phyloP scores from a whole-genome alignment of 2,797 vertebrate species.

The Spondyliosoma cantharus region DNA sequence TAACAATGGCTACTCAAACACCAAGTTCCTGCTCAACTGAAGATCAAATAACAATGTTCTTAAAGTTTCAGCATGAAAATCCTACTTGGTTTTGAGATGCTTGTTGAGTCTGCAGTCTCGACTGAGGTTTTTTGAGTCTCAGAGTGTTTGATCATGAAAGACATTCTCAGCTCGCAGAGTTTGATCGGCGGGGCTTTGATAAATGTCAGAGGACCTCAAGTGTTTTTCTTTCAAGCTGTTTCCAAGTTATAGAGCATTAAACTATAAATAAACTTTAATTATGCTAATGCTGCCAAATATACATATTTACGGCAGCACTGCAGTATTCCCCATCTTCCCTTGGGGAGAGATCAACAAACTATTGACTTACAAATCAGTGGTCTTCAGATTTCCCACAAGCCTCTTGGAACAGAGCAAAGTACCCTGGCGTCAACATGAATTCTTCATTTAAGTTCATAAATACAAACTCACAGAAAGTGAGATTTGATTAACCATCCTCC shows the following conservation, averaged over 20 bases:
- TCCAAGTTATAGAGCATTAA: slow-evolving; percentile 69
- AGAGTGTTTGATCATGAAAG: slow-evolving; percentile 77
- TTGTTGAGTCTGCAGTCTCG: slow-evolving; percentile 44
- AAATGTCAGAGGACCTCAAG: slow-evolving; percentile 67
- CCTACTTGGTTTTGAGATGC: slow-evolving; percentile 45
- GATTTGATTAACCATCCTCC: slow-evolving; percentile 37
- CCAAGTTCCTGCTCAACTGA: slow-evolving; percentile 1
- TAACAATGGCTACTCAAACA: slow-evolving; percentile 24
- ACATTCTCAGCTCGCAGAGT: slow-evolving; percentile 49
- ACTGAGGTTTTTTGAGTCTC: slow-evolving; percentile 49
- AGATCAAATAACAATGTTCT: slow-evolving; percentile 41
- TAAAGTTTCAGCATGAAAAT: slow-evolving; percentile 42
- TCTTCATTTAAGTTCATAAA: slow-evolving; percentile 46
- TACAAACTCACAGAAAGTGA: slow-evolving; percentile 16
- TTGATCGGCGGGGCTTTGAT: slow-evolving; percentile 69
- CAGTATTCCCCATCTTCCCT: slow-evolving; percentile 58
- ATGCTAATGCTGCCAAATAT: slow-evolving; percentile 73
- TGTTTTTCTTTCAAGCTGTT: slow-evolving; percentile 62
- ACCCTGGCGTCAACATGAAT: slow-evolving; percentile 40
- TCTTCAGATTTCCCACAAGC: slow-evolving; percentile 58
- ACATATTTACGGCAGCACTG: slow-evolving; percentile 52
- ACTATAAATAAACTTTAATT: slow-evolving; percentile 80
- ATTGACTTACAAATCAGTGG: slow-evolving; percentile 73
- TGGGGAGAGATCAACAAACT: slow-evolving; percentile 61
- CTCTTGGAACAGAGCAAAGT: slow-evolving; percentile 32